Evolutionary conservation across 2,888 invertebrate species (phyloP).

Genomic region (Euzetes globulus): DNA sequence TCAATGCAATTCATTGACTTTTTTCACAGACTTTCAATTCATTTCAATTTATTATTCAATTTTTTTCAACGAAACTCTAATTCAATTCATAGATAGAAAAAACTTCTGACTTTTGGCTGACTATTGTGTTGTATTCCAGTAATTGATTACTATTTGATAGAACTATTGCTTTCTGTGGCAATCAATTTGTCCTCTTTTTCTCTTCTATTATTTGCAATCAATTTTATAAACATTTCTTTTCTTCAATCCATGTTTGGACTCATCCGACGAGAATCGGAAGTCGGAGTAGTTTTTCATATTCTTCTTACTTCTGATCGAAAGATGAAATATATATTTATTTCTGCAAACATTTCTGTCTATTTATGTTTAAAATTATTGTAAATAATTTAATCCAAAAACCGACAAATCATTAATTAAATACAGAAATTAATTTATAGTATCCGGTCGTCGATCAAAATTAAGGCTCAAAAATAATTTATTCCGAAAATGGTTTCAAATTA

Average conservation of each 20-base stretch:
- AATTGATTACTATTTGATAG: constrained; percentile 11
- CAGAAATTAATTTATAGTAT: constrained; percentile 20
- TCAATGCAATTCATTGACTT: neutral
- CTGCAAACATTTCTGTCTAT: constrained; percentile 1
- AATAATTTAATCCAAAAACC: constrained; percentile 12
- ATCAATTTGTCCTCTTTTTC: neutral
- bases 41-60: neutral
- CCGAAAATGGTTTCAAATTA: no score
- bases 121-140: neutral
- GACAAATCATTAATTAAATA: constrained; percentile 19
- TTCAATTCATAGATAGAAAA: neutral
- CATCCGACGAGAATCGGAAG: neutral
- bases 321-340: neutral
- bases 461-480: neutral
- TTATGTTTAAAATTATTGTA: constrained; percentile 19
- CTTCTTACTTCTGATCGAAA: neutral
- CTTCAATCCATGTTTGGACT: neutral
- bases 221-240: neutral
- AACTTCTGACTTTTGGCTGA: neutral
- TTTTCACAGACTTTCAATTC: neutral
- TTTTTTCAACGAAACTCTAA: neutral
- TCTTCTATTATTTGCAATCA: neutral
- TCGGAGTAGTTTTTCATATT: neutral
- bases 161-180: neutral
- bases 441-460: neutral